Percentiles rank a stretch among this genome's conserved stretches.
These are phyloP conservation scores for Balearica regulorum DNA, from an alignment of 2,797 vertebrate species.

Conservation along the genomic window DNA sequence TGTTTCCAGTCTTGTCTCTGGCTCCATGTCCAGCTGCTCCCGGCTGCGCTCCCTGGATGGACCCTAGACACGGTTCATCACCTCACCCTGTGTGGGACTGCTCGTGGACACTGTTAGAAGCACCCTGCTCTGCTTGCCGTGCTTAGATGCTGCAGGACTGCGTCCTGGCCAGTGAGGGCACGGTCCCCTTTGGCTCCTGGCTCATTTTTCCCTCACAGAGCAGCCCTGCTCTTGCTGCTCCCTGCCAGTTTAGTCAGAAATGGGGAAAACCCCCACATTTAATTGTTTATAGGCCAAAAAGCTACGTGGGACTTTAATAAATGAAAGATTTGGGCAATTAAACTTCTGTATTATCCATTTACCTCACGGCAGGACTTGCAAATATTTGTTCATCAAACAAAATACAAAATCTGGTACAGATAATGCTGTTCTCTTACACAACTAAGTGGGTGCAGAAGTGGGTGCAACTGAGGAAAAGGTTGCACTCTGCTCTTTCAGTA, in stretches of 20 bases:
- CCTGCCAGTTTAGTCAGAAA: not conserved
- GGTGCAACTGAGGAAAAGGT: constrained; percentile 48
- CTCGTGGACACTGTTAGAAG: not conserved
- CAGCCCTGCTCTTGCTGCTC: not conserved
- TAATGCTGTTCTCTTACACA: constrained; percentile 57
- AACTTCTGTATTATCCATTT: not conserved
- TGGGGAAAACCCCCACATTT: rapidly evolving
- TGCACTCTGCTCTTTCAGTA: not conserved
- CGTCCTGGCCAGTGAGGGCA: not conserved
- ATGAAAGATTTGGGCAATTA: not conserved
- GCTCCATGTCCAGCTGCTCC: not conserved
- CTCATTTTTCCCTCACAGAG: not conserved
- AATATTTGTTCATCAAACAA: constrained; percentile 57
- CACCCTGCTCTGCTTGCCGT: not conserved
- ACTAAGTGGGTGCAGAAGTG: not conserved
- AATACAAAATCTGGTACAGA: constrained; percentile 40
- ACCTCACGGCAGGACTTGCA: constrained; percentile 15
- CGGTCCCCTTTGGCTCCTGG: not conserved
- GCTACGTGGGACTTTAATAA: not conserved
- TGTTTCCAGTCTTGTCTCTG: not conserved
- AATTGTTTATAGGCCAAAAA: not conserved
- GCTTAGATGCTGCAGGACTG: not conserved
- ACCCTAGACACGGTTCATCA: not conserved
- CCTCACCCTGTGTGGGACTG: not conserved
- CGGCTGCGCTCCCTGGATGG: not conserved